These are phyloP conservation scores for Polyodon spathula DNA, from an alignment of 2,113 vertebrate species.

Conservation along the genomic window DNA sequence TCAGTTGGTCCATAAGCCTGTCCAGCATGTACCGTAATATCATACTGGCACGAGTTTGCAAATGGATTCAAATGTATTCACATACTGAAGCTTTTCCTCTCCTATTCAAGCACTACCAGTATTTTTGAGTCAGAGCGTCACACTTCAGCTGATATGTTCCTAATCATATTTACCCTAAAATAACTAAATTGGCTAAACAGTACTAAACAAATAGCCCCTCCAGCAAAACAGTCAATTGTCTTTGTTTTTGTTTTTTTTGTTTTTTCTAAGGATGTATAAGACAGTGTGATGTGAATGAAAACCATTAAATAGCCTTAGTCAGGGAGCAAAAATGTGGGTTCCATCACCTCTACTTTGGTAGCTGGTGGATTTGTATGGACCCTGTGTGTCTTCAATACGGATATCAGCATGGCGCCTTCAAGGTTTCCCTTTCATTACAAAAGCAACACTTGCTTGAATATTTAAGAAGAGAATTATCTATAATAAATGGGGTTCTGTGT, in stretches of 20 bases:
- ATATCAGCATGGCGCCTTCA: constrained; percentile 45
- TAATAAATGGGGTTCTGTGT: constrained; percentile 11
- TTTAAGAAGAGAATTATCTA: constrained; percentile 39
- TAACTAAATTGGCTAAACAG: neutral
- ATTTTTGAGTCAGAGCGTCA: neutral
- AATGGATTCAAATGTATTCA: neutral
- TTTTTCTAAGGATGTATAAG: constrained; percentile 32
- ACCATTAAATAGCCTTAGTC: constrained; percentile 53
- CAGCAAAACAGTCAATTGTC: neutral
- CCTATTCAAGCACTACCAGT: neutral
- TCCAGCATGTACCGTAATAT: neutral
- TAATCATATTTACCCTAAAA: neutral
- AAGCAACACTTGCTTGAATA: constrained; percentile 48
- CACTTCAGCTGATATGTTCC: neutral
- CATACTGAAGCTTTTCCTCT: neutral
- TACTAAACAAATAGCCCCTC: neutral
- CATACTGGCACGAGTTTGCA: neutral
- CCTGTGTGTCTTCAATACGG: constrained; percentile 41
- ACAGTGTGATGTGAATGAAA: constrained; percentile 41
- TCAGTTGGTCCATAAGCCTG: too few relatives aligned
- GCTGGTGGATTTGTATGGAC: constrained; percentile 41
- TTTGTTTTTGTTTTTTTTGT: neutral
- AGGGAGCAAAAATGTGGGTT: constrained; percentile 35
- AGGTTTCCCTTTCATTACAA: constrained; percentile 30
- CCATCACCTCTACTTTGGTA: constrained; percentile 27